Evolutionary conservation across 1,140 invertebrate species (phyloP).

Genomic region (Anoplophora glabripennis): DNA sequence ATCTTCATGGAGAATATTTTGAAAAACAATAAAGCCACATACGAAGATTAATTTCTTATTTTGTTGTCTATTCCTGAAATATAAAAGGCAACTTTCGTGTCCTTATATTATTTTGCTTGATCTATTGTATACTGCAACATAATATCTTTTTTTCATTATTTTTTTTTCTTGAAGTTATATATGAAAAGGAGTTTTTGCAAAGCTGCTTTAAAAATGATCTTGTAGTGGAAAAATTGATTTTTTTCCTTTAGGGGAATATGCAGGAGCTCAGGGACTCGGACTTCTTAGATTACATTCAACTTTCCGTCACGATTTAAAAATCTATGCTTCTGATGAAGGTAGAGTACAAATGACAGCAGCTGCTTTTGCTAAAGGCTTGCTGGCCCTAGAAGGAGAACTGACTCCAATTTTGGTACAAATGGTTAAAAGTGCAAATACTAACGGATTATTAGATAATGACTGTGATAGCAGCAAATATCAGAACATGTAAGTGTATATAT

Average conservation of each 20-base stretch:
- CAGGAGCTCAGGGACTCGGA: slow-evolving; percentile 87
- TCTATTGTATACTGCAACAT: no score
- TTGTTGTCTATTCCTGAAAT: no score
- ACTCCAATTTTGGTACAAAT: slow-evolving; percentile 99
- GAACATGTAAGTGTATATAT: slow-evolving; percentile 72
- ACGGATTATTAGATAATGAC: slow-evolving; percentile 96
- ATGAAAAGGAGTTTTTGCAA: no score
- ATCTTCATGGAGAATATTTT: no score
- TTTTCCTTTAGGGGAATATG: slow-evolving; percentile 71
- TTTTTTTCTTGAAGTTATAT: no score
- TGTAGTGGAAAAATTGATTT: background rate
- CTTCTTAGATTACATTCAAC: slow-evolving; percentile 94
- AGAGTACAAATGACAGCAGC: slow-evolving; percentile 99
- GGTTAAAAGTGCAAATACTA: slow-evolving; percentile 99
- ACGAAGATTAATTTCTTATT: no score
- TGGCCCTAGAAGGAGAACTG: slow-evolving; percentile 96
- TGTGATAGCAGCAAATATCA: slow-evolving; percentile 95
- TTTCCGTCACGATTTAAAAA: slow-evolving; percentile 98
- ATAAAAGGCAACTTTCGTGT: no score
- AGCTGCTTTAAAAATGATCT: no score
- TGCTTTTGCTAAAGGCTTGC: slow-evolving; percentile 95
- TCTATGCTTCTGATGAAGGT: slow-evolving; percentile 99
- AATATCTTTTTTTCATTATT: no score
- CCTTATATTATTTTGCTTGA: no score
- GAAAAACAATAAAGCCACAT: no score